Base-by-base conservation (phyloP, 2,888 invertebrate genomes). In the Hydriomena furcata region DNA sequence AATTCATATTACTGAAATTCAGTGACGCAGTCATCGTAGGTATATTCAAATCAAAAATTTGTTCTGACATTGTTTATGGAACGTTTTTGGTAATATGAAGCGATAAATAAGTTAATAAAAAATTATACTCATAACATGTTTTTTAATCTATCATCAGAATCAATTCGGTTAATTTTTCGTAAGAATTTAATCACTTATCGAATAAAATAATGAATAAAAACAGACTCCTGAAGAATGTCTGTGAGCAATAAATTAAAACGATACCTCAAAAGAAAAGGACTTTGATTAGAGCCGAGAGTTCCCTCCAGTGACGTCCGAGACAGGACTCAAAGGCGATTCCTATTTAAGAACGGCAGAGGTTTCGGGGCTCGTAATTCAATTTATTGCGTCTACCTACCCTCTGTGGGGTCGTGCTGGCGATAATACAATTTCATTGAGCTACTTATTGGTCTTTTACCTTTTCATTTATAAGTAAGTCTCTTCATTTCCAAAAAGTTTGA, bases 351-450 rank as follows among this genome's bases (percentile, higher is more conserved):
- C 66, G 68, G 61, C 74, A 73, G 74, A 81, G 80, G 77, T 81
- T 79, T 78, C 66, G 76, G 72, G 55, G 59, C 54, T 62, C 61
- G 76, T 86, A 84, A 88, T 84, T 88, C 79, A 85, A 88, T 86
- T 82, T 83, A 76, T 77, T 70, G 74, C 73, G 73, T 77, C 81
- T 75, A 73, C 78, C 42, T 41, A 44, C 78, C 74, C 75, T 68
- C 58, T 61, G 47, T 68, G 69, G 74, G 78, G 76, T 68, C 70
- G 74, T 68, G 65, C 70, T 57, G 61, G 78, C 73, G 80, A 80
- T 88, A 89, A 87, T 84, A 77, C 84, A 78, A 86, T 87, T 82
- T 82, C 79, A 84, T 83, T 74, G 78, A 79, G 81, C 82, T 80
- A 79, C 84, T 89, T 84, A 89, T 82, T 83, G 83, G 77, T 75